phyloP scores from a whole-genome alignment of 2,113 vertebrate genomes.

The Telmatochromis sp. region DNA sequence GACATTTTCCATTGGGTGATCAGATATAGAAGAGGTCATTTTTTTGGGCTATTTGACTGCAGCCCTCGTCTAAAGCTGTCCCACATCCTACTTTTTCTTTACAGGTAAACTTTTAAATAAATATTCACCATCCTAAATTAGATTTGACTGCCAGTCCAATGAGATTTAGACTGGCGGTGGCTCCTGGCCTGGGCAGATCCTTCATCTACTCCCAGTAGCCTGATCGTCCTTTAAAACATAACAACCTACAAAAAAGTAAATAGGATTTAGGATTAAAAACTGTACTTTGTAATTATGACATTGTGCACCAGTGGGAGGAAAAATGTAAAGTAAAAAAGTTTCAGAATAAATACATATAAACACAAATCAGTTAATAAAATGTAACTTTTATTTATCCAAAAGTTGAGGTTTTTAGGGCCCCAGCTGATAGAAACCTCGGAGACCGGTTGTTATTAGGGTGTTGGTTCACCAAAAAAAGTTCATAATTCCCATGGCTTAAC shows the following conservation, averaged over 20 bases:
- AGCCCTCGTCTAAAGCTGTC: not conserved
- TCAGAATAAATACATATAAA: not conserved
- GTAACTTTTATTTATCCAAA: not conserved
- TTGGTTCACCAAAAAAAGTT: slow-evolving; percentile 11
- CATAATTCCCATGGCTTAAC: not conserved
- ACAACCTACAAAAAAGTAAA: not conserved
- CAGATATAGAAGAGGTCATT: not conserved
- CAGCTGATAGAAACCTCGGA: not conserved
- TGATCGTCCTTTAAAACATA: rapidly evolving
- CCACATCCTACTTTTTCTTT: not conserved
- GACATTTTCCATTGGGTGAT: not conserved
- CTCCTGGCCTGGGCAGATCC: not conserved
- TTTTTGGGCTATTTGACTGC: not conserved
- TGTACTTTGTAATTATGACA: not conserved
- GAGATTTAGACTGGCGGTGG: not conserved
- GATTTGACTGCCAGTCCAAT: not conserved
- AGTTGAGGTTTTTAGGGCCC: not conserved
- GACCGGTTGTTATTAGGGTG: not conserved
- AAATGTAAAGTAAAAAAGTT: rapidly evolving
- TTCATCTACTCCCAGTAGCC: not conserved
- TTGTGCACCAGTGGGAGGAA: not conserved
- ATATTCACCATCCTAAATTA: not conserved
- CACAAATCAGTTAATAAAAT: not conserved
- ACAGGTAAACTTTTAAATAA: not conserved
- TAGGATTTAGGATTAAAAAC: rapidly evolving